phyloP scores from a whole-genome alignment of 2,888 invertebrate genomes.

The Chelonus formosanus region DNA sequence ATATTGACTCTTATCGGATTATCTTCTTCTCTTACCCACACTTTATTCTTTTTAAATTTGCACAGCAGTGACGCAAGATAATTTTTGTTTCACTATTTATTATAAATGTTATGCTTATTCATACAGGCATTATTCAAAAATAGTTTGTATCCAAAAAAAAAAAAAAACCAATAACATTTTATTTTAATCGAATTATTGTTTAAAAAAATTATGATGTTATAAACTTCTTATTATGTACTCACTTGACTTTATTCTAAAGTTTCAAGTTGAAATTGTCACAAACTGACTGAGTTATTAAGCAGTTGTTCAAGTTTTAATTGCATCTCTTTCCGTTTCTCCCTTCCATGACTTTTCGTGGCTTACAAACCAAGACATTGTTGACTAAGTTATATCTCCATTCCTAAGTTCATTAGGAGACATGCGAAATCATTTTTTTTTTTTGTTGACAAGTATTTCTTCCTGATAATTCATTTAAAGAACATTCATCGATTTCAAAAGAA shows the following conservation, averaged over 20 bases:
- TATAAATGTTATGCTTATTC: too few relatives aligned
- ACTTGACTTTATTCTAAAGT: constrained; percentile 45
- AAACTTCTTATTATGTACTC: constrained; percentile 27
- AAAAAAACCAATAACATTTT: too few relatives aligned
- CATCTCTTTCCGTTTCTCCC: constrained; percentile 41
- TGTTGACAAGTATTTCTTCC: too few relatives aligned
- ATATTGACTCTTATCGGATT: constrained; percentile 55
- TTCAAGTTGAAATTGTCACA: constrained; percentile 50
- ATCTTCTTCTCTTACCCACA: constrained; percentile 36
- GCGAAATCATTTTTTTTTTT: not conserved
- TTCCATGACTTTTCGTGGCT: constrained; percentile 17
- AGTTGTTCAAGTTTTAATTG: constrained; percentile 58
- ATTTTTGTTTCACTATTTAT: too few relatives aligned
- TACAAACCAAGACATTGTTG: constrained; percentile 40
- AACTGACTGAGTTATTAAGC: constrained; percentile 57
- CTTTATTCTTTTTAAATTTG: constrained; percentile 11
- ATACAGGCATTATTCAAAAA: too few relatives aligned
- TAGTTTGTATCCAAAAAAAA: too few relatives aligned
- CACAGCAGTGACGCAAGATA: constrained; percentile 3
- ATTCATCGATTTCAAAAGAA: too few relatives aligned
- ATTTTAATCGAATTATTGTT: too few relatives aligned
- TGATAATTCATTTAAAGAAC: too few relatives aligned
- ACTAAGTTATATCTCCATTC: constrained; percentile 48
- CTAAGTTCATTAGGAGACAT: constrained; percentile 41
- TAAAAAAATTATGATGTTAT: too few relatives aligned